Evolutionary conservation across 2,888 invertebrate species (phyloP).

Genomic region (Noctua janthina): DNA sequence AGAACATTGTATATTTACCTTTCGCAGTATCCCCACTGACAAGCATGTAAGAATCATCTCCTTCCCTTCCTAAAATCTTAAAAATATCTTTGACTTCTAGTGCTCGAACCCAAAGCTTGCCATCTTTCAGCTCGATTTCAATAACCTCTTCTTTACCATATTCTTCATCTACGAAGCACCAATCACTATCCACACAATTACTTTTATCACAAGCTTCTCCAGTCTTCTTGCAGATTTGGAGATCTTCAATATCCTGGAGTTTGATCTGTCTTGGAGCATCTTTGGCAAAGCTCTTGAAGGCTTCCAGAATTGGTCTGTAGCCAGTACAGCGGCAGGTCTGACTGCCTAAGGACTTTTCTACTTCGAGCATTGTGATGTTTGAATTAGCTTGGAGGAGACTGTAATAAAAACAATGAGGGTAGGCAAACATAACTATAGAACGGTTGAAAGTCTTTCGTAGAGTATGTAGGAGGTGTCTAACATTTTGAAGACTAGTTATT

Average conservation of each 20-base stretch:
- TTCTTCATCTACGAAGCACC: conserved; percentile 12
- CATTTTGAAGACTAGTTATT: background rate
- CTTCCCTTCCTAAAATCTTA: conserved; percentile 15
- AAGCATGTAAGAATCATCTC: conserved; percentile 25
- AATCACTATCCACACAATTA: conserved; percentile 25
- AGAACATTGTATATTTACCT: background rate
- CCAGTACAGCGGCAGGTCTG: conserved; percentile 95
- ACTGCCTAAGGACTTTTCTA: conserved; percentile 93
- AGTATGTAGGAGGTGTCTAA: no score
- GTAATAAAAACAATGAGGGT: background rate
- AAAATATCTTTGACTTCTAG: conserved; percentile 17
- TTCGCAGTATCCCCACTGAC: conserved; percentile 31
- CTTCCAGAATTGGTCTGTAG: conserved; percentile 94
- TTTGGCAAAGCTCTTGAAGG: conserved; percentile 93
- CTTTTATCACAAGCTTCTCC: conserved; percentile 10
- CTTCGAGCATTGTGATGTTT: conserved; percentile 51
- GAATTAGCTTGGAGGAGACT: conserved; percentile 48
- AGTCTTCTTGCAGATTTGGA: conserved; percentile 19
- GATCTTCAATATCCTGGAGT: conserved; percentile 28
- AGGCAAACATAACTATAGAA: background rate
- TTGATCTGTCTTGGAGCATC: conserved; percentile 75
- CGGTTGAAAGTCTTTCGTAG: background rate
- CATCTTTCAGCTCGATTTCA: conserved; percentile 31
- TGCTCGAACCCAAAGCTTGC: conserved; percentile 28
- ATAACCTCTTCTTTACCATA: conserved; percentile 9